A percentile compares a stretch with the other conserved stretches of the same genome.
phyloP scores from a whole-genome alignment of 2,888 invertebrate species.

The Neoaliturus tenellus region DNA sequence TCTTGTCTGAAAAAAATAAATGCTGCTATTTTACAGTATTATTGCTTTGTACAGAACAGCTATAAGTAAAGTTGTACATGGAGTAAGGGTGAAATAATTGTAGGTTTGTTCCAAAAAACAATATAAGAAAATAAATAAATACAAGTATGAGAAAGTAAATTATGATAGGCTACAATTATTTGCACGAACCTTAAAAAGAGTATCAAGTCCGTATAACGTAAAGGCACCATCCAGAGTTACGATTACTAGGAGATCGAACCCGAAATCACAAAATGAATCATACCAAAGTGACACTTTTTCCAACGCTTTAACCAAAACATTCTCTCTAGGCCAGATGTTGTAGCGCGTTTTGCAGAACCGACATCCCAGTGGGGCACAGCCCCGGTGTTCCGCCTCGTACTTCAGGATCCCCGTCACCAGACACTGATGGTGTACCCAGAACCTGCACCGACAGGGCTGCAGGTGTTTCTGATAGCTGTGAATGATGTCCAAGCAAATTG shows the following conservation, averaged over 20 bases:
- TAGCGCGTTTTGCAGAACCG: not conserved
- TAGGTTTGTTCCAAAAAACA: too few relatives aligned
- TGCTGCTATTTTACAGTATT: too few relatives aligned
- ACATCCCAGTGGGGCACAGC: not conserved
- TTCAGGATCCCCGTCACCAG: not conserved
- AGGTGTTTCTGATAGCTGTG: not conserved
- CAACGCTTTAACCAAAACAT: not conserved
- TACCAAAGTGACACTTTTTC: not conserved
- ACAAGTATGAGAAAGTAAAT: too few relatives aligned
- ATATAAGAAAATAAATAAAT: too few relatives aligned
- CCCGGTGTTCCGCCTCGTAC: not conserved
- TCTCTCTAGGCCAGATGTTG: not conserved
- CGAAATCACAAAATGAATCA: not conserved
- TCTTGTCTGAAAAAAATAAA: too few relatives aligned
- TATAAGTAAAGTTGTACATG: too few relatives aligned
- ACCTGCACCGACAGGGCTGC: not conserved
- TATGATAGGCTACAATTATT: too few relatives aligned
- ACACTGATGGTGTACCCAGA: not conserved
- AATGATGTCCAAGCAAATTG: not conserved
- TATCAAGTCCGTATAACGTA: not conserved
- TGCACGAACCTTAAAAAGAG: not conserved
- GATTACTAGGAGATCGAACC: not conserved
- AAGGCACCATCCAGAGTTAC: not conserved
- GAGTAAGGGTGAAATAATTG: too few relatives aligned
- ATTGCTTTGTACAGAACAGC: too few relatives aligned